These are phyloP conservation scores for Narcine bancroftii DNA, from an alignment of 2,113 vertebrate genomes.

Conservation along the genomic window DNA sequence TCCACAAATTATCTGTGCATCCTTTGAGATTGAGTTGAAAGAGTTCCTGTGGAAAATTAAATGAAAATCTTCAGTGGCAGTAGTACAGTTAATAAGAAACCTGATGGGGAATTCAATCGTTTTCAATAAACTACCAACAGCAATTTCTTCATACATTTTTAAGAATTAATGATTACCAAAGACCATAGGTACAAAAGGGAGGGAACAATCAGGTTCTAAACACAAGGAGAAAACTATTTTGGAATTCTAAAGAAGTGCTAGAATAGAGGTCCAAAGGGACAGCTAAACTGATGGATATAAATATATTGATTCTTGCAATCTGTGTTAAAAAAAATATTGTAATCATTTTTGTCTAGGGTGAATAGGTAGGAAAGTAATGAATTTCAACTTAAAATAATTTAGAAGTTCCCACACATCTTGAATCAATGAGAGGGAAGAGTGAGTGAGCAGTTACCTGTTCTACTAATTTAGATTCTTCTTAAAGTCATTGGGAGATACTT, in stretches of 20 bases:
- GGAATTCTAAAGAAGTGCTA: background rate
- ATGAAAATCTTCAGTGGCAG: background rate
- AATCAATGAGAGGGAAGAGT: background rate
- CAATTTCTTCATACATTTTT: conserved; percentile 6
- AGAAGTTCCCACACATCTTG: background rate
- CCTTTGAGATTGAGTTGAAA: conserved; percentile 14
- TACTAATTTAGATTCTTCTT: too few species aligned
- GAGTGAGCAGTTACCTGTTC: background rate
- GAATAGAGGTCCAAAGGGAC: background rate
- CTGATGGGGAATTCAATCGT: background rate
- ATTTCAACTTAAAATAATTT: background rate
- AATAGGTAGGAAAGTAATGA: background rate
- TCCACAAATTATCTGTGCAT: background rate
- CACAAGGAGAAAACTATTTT: background rate
- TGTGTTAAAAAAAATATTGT: background rate
- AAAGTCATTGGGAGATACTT: too few species aligned
- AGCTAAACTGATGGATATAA: background rate
- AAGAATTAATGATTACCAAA: background rate
- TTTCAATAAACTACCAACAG: background rate
- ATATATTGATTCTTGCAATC: background rate
- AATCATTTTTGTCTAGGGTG: background rate
- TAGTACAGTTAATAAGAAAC: background rate
- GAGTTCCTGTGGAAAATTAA: background rate
- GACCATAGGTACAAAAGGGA: background rate
- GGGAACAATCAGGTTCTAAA: background rate